Conservation (phyloP, 2,888 invertebrate genomes). For the Nomada fucata region DNA sequence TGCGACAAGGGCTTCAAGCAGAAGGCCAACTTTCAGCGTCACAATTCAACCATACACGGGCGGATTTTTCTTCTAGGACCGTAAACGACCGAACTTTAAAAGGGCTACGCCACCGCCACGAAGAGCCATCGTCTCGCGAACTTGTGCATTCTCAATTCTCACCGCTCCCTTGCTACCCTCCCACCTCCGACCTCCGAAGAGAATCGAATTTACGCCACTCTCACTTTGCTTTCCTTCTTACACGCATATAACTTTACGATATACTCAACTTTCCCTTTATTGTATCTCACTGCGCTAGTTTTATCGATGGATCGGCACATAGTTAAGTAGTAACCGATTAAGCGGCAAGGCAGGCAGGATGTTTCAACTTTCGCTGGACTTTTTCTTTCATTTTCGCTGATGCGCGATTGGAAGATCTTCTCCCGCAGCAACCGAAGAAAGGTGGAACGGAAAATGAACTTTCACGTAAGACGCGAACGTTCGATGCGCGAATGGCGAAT, state of each 20-base stretch:
- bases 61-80: slow-evolving; percentile 32
- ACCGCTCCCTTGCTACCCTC: neutral
- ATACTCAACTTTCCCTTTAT: slow-evolving; percentile 35
- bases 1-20: slow-evolving; percentile 89
- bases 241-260: slow-evolving; percentile 9
- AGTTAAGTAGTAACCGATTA: slow-evolving; percentile 26
- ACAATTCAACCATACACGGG: slow-evolving; percentile 78
- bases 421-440: neutral
- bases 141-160: neutral
- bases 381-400: neutral
- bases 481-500: neutral
- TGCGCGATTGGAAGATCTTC: too few species aligned
- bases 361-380: neutral
- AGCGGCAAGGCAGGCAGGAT: slow-evolving; percentile 20
- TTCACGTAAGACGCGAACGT: neutral
- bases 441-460: neutral
- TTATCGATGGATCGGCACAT: slow-evolving; percentile 17
- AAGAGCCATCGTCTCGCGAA: slow-evolving; percentile 12
- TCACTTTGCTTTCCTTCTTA: slow-evolving; percentile 14
- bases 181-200: neutral
- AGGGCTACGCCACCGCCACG: neutral
- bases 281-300: slow-evolving; percentile 16
- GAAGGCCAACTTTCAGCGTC: slow-evolving; percentile 84
- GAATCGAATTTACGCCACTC: neutral
- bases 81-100: too few species aligned